Evolutionary conservation across 2,888 invertebrate genomes (phyloP), one percentile per base, ranked within the genome.

Genomic region (Agrochola lota): DNA sequence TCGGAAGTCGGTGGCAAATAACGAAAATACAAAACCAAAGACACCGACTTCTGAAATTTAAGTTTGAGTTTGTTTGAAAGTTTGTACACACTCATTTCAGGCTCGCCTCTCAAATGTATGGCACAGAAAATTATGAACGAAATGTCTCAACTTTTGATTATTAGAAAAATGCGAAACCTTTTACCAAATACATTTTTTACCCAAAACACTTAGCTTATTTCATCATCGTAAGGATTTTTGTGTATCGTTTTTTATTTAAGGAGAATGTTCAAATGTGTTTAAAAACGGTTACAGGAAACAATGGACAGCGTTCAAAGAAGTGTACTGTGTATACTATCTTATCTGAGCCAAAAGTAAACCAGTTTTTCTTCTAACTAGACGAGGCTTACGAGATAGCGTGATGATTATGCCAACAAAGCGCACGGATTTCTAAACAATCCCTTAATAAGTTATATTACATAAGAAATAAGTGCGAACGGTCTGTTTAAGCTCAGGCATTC

Each of bases 341-440:
- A 87, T 82, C 82, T 66, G 35, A 77, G 60, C 30, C 12, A 74
- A 81, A 85, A 77, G 71, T 76, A 79, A 82, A 78, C 85, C 77
- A 62, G 74, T 78, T 73, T 84, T 83, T 76, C 72, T 70, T 74
- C 66, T 57, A 52, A 60, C 66, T 43, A 73, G 63, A 60, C 52
- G 74, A 73, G 67, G 73, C 71, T 67, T 74, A 63, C 46, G 70
- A 86, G 84, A 86, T 86, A 84, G 67, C 69, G 62, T 67, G 62
- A 81, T 73, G 52, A 84, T 70, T 77, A 83, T 71, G 60, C 69
- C 71, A 84, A 86, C 77, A 86, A 71, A 83, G 86, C 68, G 73
- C 74, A 75, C 73, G 35, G 75, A 74, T 81, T 77, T 79, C 70
- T 72, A 69, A 79, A 81, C 69, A 84, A 71, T 57, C 17, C 17